Evolutionary conservation across 2,113 vertebrate species (phyloP).

Genomic region (Plectropomus leopardus): DNA sequence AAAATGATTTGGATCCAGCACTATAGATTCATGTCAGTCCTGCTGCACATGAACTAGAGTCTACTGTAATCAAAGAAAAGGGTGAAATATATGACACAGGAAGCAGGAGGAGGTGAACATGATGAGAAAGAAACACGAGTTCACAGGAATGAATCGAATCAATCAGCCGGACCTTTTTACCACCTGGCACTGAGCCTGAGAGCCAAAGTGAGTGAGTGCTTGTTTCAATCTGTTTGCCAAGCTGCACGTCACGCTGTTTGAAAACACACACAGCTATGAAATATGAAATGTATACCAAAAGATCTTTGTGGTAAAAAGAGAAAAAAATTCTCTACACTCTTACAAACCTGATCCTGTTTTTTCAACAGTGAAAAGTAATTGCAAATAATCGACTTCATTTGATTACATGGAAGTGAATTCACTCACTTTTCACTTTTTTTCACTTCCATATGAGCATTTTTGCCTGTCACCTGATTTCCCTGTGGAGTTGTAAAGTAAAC

Average conservation of each 20-base stretch:
- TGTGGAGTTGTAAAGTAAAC: conserved; percentile 8
- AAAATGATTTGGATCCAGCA: neutral
- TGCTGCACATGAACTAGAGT: neutral
- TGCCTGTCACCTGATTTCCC: conserved; percentile 15
- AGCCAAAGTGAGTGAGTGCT: conserved; percentile 25
- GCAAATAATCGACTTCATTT: conserved; percentile 4
- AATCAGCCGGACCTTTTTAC: conserved; percentile 51
- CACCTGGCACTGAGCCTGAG: conserved; percentile 35
- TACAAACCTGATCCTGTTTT: neutral
- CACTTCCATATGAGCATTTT: neutral
- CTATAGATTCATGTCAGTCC: neutral
- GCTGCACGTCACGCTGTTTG: conserved; percentile 6
- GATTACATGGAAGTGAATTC: conserved; percentile 9
- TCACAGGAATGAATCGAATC: conserved; percentile 40
- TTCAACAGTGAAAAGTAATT: neutral
- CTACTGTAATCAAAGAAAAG: neutral
- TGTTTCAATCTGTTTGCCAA: conserved; percentile 40
- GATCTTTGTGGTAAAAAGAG: neutral
- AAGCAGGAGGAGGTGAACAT: neutral
- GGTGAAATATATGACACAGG: neutral
- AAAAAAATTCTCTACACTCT: neutral
- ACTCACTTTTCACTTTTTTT: too few species aligned
- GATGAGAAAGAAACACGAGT: conserved; percentile 9
- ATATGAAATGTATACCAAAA: conserved; percentile 7
- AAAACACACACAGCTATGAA: conserved; percentile 28